These are phyloP conservation scores for Phyto melanocephala DNA, from an alignment of 2,888 invertebrate genomes.

Conservation along the genomic window DNA sequence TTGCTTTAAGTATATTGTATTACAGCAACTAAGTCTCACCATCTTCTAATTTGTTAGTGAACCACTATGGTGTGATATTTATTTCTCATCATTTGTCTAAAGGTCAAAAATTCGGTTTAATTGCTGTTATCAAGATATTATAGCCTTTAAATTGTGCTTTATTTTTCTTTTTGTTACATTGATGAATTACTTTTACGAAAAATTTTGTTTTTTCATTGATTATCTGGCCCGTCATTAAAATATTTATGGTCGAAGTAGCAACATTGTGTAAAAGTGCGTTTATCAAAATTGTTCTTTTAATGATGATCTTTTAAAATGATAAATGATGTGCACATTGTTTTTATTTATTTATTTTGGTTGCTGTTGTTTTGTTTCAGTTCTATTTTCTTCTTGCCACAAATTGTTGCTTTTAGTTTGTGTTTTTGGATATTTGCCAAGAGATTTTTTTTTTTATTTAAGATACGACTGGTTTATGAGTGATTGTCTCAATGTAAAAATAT, in stretches of 20 bases:
- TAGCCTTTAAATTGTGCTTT: neutral
- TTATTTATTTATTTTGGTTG: too few species aligned
- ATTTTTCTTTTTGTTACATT: too few species aligned
- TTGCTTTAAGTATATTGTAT: too few species aligned
- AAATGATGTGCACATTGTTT: conserved; percentile 47
- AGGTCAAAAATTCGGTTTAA: neutral
- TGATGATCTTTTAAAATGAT: conserved; percentile 41
- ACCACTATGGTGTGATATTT: neutral
- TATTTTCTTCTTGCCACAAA: neutral
- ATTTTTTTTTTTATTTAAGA: neutral
- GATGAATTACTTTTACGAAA: too few species aligned
- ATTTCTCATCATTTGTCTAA: neutral
- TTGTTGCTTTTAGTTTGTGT: neutral
- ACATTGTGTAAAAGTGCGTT: neutral
- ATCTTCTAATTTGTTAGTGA: too few species aligned
- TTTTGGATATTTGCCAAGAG: conserved; percentile 43
- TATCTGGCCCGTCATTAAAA: neutral
- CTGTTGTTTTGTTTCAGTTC: too few species aligned
- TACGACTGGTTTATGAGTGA: conserved; percentile 25
- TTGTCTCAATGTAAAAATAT: conserved; percentile 17
- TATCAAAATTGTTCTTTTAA: conserved; percentile 34
- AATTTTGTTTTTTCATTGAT: neutral
- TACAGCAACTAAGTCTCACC: too few species aligned
- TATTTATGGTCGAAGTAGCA: neutral
- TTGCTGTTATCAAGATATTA: neutral